A percentile compares a stretch with the other conserved stretches of the same genome.
Evolutionary conservation across 1,140 invertebrate genomes (phyloP).

Genomic region (Drosophila oshimai): DNA sequence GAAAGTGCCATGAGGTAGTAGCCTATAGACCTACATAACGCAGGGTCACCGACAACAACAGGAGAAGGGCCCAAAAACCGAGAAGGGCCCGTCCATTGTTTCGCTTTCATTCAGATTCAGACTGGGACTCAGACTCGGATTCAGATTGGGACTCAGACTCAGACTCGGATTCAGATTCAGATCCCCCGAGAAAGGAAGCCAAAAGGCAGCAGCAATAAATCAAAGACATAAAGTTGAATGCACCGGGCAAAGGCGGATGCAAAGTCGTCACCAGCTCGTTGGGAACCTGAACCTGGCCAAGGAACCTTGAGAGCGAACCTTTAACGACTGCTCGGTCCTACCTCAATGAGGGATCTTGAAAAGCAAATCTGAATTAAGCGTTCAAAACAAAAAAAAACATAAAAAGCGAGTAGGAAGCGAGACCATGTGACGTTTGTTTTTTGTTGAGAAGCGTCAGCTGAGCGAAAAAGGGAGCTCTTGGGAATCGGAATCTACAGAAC

Average conservation of each 20-base stretch:
- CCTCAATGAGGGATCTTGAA: conserved; percentile 69
- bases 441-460: conserved; percentile 75
- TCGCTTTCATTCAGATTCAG: conserved; percentile 67
- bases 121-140: not conserved
- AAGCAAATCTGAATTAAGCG: conserved; percentile 58
- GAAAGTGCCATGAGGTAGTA: conserved; percentile 70
- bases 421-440: conserved; percentile 47
- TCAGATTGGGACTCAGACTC: conserved; percentile 13
- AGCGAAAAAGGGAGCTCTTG: conserved; percentile 40
- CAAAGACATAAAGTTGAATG: conserved; percentile 80
- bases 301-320: conserved; percentile 67
- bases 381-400: not conserved
- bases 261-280: conserved; percentile 67
- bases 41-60: conserved; percentile 21
- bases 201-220: conserved; percentile 66
- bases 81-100: conserved; percentile 58
- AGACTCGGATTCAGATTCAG: conserved; percentile 5
- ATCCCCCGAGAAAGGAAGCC: conserved; percentile 39
- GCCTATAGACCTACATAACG: conserved; percentile 78
- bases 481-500: not conserved
- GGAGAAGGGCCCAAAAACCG: not conserved
- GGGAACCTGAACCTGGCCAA: conserved; percentile 69
- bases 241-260: conserved; percentile 67
- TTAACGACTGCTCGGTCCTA: conserved; percentile 54
- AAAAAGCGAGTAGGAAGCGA: conserved; percentile 5